phyloP scores from a whole-genome alignment of 2,888 invertebrate species.

The Phalangium opilio region DNA sequence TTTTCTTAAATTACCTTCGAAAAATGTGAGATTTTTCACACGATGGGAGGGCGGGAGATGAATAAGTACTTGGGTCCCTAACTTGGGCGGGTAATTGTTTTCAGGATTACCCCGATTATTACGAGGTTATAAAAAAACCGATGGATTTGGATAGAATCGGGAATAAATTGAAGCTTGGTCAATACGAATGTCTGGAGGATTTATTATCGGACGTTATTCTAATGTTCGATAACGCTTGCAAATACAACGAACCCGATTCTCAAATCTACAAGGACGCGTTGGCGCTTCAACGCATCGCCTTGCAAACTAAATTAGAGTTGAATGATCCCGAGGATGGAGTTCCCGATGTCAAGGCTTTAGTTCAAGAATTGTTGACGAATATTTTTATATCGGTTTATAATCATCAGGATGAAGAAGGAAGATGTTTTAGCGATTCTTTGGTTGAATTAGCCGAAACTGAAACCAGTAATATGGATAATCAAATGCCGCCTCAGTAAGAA shows the following conservation, averaged over 20 bases:
- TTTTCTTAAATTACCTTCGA: slow-evolving; percentile 87
- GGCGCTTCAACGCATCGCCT: slow-evolving; percentile 72
- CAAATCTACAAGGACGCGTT: slow-evolving; percentile 94
- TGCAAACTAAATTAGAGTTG: slow-evolving; percentile 75
- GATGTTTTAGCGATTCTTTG: slow-evolving; percentile 91
- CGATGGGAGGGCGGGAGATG: too few relatives aligned
- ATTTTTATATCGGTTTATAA: slow-evolving; percentile 88
- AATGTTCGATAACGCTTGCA: slow-evolving; percentile 94
- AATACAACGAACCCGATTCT: slow-evolving; percentile 93
- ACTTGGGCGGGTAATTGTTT: too few relatives aligned
- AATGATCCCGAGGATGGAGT: slow-evolving; percentile 62
- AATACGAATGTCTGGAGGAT: slow-evolving; percentile 68
- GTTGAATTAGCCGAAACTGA: slow-evolving; percentile 77
- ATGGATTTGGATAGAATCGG: slow-evolving; percentile 92
- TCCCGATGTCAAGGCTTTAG: slow-evolving; percentile 73
- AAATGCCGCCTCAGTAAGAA: too few relatives aligned
- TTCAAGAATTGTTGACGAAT: slow-evolving; percentile 76
- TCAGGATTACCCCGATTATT: slow-evolving; percentile 88
- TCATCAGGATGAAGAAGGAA: slow-evolving; percentile 89
- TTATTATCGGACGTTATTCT: slow-evolving; percentile 72
- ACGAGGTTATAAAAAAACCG: slow-evolving; percentile 88
- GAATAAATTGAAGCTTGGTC: slow-evolving; percentile 57
- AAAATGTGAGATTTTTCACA: slow-evolving; percentile 51
- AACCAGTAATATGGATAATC: neutral
- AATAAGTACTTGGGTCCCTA: too few relatives aligned